phyloP scores from a whole-genome alignment of 1,140 invertebrate species.

The Diorhabda sublineata region DNA sequence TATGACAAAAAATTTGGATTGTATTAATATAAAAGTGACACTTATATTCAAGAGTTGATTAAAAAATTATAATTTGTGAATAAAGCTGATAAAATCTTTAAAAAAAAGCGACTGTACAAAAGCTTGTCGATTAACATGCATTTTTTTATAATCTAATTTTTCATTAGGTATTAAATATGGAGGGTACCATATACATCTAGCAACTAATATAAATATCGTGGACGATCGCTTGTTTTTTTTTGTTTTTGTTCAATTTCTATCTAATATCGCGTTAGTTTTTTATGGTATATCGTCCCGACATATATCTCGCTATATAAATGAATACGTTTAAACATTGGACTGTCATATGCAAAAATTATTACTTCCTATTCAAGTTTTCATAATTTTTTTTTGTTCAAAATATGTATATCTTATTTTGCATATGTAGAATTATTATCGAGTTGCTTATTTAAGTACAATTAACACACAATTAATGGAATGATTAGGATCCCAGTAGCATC shows the following conservation, averaged over 20 bases:
- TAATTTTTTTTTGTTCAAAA: constrained; percentile 31
- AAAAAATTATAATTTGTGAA: constrained; percentile 7
- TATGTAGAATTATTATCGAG: constrained; percentile 43
- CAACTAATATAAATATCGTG: constrained; percentile 39
- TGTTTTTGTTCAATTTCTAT: constrained; percentile 21
- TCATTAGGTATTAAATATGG: constrained; percentile 43
- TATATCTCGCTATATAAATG: constrained; percentile 15
- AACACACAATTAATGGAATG: constrained; percentile 26
- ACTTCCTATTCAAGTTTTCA: constrained; percentile 33
- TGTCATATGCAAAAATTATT: constrained; percentile 45
- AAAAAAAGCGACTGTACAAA: constrained; percentile 46
- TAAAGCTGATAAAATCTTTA: constrained; percentile 29
- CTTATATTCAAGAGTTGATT: not conserved
- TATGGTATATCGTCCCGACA: constrained; percentile 7
- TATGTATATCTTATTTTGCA: constrained; percentile 40
- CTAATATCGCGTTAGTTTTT: constrained; percentile 15
- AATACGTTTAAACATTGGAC: constrained; percentile 32
- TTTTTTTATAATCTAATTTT: constrained; percentile 42
- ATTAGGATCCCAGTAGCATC: constrained; percentile 20
- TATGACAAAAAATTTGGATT: too few relatives aligned
- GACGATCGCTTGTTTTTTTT: constrained; percentile 16
- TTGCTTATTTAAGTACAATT: constrained; percentile 38
- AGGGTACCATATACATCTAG: constrained; percentile 48
- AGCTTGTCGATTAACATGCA: constrained; percentile 46
- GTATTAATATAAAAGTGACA: not conserved